A percentile compares a stretch with the other conserved stretches of the same genome.
Evolutionary conservation across 1,140 invertebrate genomes (phyloP).

Genomic region (Drosophila pectinifera): DNA sequence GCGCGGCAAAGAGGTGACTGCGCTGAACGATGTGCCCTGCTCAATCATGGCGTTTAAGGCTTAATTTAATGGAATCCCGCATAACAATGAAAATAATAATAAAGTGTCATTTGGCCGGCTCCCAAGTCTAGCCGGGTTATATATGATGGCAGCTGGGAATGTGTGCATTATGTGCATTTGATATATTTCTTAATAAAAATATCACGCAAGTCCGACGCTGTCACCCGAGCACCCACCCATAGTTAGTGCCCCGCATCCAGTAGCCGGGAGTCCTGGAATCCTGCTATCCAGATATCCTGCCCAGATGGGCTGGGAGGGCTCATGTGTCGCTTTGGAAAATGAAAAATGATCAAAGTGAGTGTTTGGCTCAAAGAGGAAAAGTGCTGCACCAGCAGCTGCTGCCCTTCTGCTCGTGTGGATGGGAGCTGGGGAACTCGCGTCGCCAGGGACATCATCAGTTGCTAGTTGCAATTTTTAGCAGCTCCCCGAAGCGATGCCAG

Average conservation of each 20-base stretch:
- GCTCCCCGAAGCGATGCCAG: slow-evolving; percentile 25
- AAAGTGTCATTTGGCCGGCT: slow-evolving; percentile 56
- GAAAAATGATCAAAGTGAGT: slow-evolving; percentile 82
- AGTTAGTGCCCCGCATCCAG: slow-evolving; percentile 19
- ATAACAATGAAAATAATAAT: slow-evolving; percentile 63
- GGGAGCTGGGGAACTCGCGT: slow-evolving; percentile 22
- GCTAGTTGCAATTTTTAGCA: slow-evolving; percentile 67
- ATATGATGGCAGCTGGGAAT: slow-evolving; percentile 47
- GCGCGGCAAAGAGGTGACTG: slow-evolving; percentile 20
- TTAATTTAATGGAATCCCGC: slow-evolving; percentile 51
- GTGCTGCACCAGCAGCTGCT: slow-evolving; percentile 63
- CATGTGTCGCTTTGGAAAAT: slow-evolving; percentile 73
- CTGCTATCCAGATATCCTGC: slow-evolving; percentile 21
- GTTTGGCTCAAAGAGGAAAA: slow-evolving; percentile 69
- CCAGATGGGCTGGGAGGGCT: slow-evolving; percentile 43
- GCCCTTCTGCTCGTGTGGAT: slow-evolving; percentile 31
- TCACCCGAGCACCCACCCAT: slow-evolving; percentile 31
- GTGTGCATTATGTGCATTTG: slow-evolving; percentile 70
- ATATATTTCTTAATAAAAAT: slow-evolving; percentile 82
- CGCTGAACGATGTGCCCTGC: slow-evolving; percentile 7
- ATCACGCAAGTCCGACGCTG: slow-evolving; percentile 68
- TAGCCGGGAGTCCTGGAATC: slow-evolving; percentile 24
- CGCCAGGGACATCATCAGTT: slow-evolving; percentile 75
- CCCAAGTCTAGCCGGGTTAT: slow-evolving; percentile 41
- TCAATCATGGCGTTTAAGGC: slow-evolving; percentile 40